Evolutionary conservation across 2,797 vertebrate genomes (phyloP).

Genomic region (Vireo griseus): DNA sequence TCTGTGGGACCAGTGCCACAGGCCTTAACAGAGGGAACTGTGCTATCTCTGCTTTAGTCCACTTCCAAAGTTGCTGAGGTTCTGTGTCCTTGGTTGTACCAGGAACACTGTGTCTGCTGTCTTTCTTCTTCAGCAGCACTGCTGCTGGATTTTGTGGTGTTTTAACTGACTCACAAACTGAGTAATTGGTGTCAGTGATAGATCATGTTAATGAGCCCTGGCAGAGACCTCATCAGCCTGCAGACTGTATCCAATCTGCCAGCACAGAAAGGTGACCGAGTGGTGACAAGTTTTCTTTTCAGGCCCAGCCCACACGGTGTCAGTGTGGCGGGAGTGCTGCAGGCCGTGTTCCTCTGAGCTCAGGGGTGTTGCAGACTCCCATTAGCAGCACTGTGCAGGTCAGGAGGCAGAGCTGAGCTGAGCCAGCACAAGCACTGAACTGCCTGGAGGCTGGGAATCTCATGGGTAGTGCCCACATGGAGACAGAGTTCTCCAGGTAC

Average conservation of each 20-base stretch:
- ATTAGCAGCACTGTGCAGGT: not conserved
- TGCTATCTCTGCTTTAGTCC: not conserved
- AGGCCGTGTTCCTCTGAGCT: accelerated
- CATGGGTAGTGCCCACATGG: not conserved
- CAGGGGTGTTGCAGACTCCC: not conserved
- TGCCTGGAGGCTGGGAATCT: not conserved
- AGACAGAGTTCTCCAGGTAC: not conserved
- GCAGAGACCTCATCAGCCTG: not conserved
- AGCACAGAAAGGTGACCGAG: not conserved
- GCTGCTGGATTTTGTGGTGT: not conserved
- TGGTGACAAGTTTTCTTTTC: not conserved
- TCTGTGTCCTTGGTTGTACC: not conserved
- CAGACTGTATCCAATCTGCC: not conserved
- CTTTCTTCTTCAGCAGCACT: not conserved
- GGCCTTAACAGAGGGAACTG: not conserved
- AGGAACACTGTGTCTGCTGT: not conserved
- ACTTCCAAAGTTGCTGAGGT: not conserved
- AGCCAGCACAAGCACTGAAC: not conserved
- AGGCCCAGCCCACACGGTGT: accelerated
- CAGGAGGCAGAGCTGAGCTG: not conserved
- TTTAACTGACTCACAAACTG: not conserved
- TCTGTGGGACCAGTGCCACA: not conserved
- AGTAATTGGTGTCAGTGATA: not conserved
- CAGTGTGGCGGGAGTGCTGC: not conserved
- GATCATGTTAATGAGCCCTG: not conserved